Evolutionary conservation across 2,888 invertebrate species (phyloP), one percentile per base, ranked within the genome.

Genomic region (Lacanobia wlatinum): DNA sequence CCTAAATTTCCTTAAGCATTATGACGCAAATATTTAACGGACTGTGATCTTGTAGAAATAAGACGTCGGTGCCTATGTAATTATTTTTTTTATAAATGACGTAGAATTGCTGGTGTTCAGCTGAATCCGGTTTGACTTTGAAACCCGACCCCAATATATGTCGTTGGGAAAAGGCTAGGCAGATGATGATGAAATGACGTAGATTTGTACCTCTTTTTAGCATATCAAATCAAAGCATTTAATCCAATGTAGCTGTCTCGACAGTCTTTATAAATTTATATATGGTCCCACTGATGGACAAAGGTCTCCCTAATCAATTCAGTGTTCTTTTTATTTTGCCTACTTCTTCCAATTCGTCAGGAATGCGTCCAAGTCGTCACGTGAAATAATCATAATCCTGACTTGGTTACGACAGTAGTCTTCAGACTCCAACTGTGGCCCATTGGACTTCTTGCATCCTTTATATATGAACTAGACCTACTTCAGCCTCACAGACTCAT

Each of bases 1-100:
- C 21, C 40, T 55, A 28, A 48, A 53, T 59, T 77, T 68, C 52
- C 23, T 59, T n/a, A 46, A 73, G 52, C 16, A 38, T 43, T 48
- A 55, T 12, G 18, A 62, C 10, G 18, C 2, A 34, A 28, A 14
- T 5, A 21, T 40, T 55, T 23, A 14, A 48, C n/a, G 14, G 16
- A 16, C 4, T 23, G 14, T 43, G 21, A 23, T 10, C 34, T 34
- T 12, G 5, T 21, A 40, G 40, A 34, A 34, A 34, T 34, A 34
- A 3, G 0, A 6, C 34, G 28, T 28, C 2, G 28, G 28, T 28
- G 34, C 34, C 5, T 34, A 34, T 6, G 34, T 2, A 28, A 2
- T 34, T 34, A 6, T 34, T 34, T 28, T 28, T 28, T n/a, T n/a
- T n/a, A n/a, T 28, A 28, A 34, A 48, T 58, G 10, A 34, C 18